phyloP scores from a whole-genome alignment of 2,797 vertebrate species.

The Heteromormyrus szaboi region DNA sequence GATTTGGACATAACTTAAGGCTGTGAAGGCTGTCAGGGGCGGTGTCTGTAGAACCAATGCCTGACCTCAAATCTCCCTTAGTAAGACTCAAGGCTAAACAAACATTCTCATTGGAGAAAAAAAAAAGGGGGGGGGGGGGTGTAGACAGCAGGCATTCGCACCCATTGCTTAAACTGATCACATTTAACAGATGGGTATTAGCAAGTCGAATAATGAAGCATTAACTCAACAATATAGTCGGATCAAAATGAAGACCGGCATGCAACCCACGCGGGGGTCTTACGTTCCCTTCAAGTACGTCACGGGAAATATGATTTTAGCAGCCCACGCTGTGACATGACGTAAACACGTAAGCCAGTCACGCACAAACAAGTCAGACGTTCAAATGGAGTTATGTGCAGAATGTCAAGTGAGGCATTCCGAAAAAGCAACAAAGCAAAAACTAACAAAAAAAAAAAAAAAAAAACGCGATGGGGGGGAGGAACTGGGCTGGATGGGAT shows the following conservation, averaged over 20 bases:
- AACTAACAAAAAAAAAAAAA: not conserved
- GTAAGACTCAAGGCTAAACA: not conserved
- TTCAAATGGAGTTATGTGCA: not conserved
- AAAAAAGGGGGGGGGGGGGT: not conserved
- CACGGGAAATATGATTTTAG: not conserved
- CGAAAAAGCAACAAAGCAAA: not conserved
- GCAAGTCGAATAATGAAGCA: not conserved
- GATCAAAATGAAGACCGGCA: not conserved
- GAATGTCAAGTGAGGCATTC: not conserved
- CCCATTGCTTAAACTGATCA: not conserved
- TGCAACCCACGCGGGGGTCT: not conserved
- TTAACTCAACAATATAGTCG: constrained; percentile 1
- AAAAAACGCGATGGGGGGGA: constrained; percentile 20
- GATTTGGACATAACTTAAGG: not conserved
- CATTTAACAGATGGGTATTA: not conserved
- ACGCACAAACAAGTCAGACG: not conserved
- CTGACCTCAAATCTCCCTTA: not conserved
- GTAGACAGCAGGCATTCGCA: not conserved
- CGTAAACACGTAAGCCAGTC: not conserved
- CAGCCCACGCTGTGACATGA: not conserved
- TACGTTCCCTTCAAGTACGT: not conserved
- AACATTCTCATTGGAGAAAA: not conserved
- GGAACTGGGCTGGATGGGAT: not conserved
- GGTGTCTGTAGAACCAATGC: not conserved
- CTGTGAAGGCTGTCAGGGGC: not conserved